Evolutionary conservation across 2,888 invertebrate genomes (phyloP).

Genomic region (Junonia oenone): DNA sequence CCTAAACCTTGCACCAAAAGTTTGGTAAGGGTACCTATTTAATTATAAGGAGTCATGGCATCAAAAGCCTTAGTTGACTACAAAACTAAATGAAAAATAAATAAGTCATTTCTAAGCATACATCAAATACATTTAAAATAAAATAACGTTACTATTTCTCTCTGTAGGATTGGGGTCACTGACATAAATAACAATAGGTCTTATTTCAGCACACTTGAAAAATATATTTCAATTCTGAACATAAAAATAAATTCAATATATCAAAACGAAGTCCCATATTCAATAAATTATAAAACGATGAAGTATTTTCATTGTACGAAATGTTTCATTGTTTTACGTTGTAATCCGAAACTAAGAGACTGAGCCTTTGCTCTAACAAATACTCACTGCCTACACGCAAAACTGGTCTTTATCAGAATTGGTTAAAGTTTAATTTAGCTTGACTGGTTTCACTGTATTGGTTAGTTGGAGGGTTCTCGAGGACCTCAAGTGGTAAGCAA

Average conservation of each 20-base stretch:
- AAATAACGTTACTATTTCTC: background rate
- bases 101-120: too few relatives aligned
- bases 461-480: constrained; percentile 1
- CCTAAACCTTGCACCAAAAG: too few relatives aligned
- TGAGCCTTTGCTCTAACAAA: background rate
- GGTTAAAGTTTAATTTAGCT: background rate
- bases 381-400: background rate
- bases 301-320: constrained; percentile 6
- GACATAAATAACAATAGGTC: background rate
- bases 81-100: too few relatives aligned
- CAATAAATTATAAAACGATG: constrained; percentile 1
- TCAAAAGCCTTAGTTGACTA: too few relatives aligned
- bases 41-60: too few relatives aligned
- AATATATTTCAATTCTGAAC: background rate
- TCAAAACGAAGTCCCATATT: background rate
- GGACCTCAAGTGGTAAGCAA: constrained; percentile 5
- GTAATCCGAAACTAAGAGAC: constrained; percentile 7
- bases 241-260: constrained; percentile 1
- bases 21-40: too few relatives aligned
- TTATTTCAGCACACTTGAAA: background rate
- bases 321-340: constrained; percentile 2
- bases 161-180: background rate
- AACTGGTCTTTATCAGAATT: background rate
- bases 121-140: too few relatives aligned
- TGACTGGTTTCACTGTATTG: background rate